Base-by-base conservation (phyloP, 2,113 vertebrate genomes). In the Dromiciops gliroides region DNA sequence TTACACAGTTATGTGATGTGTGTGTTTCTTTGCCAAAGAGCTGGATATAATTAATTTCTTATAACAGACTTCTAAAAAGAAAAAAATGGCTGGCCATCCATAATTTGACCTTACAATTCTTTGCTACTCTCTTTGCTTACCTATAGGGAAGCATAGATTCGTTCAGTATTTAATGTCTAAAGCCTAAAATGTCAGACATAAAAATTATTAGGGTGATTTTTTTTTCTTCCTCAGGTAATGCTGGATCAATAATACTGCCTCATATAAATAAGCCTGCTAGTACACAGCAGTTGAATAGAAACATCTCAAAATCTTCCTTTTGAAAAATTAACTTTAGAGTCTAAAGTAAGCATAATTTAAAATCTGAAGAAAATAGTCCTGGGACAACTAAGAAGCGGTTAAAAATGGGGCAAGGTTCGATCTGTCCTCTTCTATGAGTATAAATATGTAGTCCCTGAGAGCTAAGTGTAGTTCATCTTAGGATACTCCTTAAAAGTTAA, bases 1-100 rank as follows among this genome's bases (percentile, higher is more conserved):
- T 97, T 98, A 96, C 89, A 49, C 90, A 95, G 37, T 89, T 94
- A 92, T 96, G 96, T 95, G 94, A 96, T 94, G 93, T 92, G 90
- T 97, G 49, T 91, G 24, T 90, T 95, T 96, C 91, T 94, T 95
- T 97, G 91, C 94, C 97, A 97, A 52, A 95, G 95, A 97, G 95
- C 95, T 95, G 95, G 31, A 96, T 95, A 94, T 96, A 75, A 96
- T 97, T 97, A 97, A 97, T 95, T 97, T 96, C 95, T 97, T 90
- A 96, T 96, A 92, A 95, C 75, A 56, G 97, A 94, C 90, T 96
- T 96, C 95, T 96, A 48, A 96, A 95, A 67, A 83, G 89, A 95
- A 96, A 96, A 96, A 94, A 9, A 49, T 60, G 48, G 25, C 24
- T 60, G 48, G 25, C 24, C 97, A 92, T 47, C 51, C 91, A 95